Base-by-base conservation (phyloP, 2,888 invertebrate species). In the Taphrorychus bicolor region DNA sequence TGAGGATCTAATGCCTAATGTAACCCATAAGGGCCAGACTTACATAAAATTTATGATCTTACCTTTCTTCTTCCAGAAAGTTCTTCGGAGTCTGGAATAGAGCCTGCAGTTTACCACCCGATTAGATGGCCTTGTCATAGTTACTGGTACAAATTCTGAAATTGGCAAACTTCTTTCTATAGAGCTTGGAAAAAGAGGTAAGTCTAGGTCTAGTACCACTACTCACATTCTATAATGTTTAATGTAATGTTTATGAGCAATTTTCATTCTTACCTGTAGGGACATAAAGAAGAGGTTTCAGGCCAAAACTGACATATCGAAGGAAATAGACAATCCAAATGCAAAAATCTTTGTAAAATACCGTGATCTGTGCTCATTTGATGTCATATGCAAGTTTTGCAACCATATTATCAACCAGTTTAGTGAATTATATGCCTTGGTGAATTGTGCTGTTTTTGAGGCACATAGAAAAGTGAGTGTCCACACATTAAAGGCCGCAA, bases 71-170 rank as follows among this genome's bases (percentile, higher is more conserved):
- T 78, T 79, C 52, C 71, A 82, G 82, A 71, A 77, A 78, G 69
- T 3, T 14, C 14, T 45, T 45, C 17, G n/a, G n/a, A n/a, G n/a
- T 76, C 76, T 72, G 82, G 82, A 57, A 79, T n/a, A n/a, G 80
- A 45, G 76, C 78, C 22, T 82, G 82, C 71, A 71, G 71, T 21
- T 82, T 68, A 74, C 76, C 5, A 69, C 78, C 59, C 72, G 79
- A 56, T 72, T 82, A 67, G 81, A 82, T 71, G 83, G 82, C 41
- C 79, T 83, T 73, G 84, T 85, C 21, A 80, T 86, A n/a, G 81
- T 88, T 42, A 87, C 87, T 11, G 87, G 87, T 23, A 85, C 84
- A n/a, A 87, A 83, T 78, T 83, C 84, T 63, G 88, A 87, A 3
- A 85, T 88, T 72, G 88, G 88, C n/a, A 84, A 83, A 76, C 85